A percentile compares a stretch with the other conserved stretches of the same genome.
These are phyloP conservation scores for Chaetodon auriga DNA, from an alignment of 2,113 vertebrate genomes.

Conservation along the genomic window DNA sequence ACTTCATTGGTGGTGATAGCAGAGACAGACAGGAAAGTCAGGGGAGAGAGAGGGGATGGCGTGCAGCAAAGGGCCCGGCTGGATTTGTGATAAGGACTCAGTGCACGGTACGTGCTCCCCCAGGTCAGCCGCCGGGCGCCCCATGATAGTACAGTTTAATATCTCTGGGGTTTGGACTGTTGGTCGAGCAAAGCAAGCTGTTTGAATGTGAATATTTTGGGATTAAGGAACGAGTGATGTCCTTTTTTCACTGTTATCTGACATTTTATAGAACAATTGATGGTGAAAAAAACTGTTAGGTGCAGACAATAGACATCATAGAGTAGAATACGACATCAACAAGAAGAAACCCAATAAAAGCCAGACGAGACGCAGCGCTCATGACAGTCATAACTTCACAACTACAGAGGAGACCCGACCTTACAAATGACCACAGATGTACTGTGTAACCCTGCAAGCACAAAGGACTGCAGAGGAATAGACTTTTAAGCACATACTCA, in stretches of 20 bases:
- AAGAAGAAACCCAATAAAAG: not conserved
- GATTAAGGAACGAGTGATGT: not conserved
- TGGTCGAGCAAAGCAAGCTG: not conserved
- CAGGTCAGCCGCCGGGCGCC: too few species aligned
- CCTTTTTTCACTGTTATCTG: not conserved
- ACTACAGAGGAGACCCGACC: not conserved
- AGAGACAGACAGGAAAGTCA: too few species aligned
- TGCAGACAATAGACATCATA: not conserved
- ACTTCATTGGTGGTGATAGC: too few species aligned
- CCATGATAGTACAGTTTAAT: not conserved
- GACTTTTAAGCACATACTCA: not conserved
- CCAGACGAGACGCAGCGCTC: not conserved
- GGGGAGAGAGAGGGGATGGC: too few species aligned
- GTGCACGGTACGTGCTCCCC: too few species aligned
- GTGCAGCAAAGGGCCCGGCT: too few species aligned
- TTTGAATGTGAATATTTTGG: not conserved
- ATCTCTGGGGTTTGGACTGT: not conserved
- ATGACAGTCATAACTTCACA: not conserved
- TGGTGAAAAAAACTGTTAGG: not conserved
- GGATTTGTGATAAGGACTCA: too few species aligned
- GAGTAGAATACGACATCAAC: conserved; percentile 1
- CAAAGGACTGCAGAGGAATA: not conserved
- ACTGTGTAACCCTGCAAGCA: not conserved
- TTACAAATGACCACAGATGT: not conserved
- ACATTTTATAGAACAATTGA: not conserved